phyloP scores from a whole-genome alignment of 2,888 invertebrate genomes.

The Gryllus longicercus region DNA sequence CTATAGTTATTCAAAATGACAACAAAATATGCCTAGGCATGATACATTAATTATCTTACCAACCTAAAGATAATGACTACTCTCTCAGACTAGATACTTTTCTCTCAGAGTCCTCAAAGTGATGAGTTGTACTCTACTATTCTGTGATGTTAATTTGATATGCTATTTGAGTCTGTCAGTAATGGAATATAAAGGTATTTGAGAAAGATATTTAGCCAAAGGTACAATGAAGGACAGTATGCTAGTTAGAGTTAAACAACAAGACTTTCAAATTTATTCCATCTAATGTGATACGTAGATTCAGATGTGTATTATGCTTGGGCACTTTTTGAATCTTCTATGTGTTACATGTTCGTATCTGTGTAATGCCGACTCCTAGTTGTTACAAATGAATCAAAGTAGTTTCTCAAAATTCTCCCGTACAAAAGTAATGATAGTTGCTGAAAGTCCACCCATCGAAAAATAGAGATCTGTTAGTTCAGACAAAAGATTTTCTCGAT shows the following conservation, averaged over 20 bases:
- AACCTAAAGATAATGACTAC: too few relatives aligned
- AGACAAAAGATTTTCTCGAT: too few relatives aligned
- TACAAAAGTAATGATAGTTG: too few relatives aligned
- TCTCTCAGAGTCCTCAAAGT: background rate
- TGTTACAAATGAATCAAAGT: background rate
- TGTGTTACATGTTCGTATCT: conserved; percentile 17
- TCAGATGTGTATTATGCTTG: background rate
- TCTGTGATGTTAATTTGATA: conserved; percentile 11
- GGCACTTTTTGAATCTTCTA: conserved; percentile 10
- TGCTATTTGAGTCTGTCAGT: background rate
- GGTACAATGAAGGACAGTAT: background rate
- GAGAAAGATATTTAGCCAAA: background rate
- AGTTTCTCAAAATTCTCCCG: background rate
- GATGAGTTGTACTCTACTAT: background rate
- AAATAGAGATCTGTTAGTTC: too few relatives aligned
- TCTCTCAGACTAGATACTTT: background rate
- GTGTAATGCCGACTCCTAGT: background rate
- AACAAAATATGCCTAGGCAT: too few relatives aligned
- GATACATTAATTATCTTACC: too few relatives aligned
- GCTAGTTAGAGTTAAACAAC: background rate
- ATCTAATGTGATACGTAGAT: conserved; percentile 6
- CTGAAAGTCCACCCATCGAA: too few relatives aligned
- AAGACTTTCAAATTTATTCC: conserved; percentile 8
- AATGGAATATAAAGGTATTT: background rate
- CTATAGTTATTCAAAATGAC: too few relatives aligned